Evolutionary conservation across 35 echinoderm and acorn worm species (phyloP).

Genomic region (Lytechinus pictus): DNA sequence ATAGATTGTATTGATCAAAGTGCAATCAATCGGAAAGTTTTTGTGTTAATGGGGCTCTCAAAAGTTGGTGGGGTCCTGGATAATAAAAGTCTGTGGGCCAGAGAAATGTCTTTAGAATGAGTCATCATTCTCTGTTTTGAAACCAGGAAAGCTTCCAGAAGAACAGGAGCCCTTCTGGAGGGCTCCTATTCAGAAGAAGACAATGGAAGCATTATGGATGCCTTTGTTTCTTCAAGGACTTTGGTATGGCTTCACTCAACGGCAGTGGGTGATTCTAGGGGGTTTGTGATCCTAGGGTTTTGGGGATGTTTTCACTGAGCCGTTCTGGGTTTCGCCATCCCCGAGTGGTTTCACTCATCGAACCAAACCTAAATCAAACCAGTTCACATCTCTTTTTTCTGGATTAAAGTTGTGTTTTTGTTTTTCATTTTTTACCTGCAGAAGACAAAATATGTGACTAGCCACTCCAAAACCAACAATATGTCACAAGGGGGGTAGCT

Average conservation of each 20-base stretch:
- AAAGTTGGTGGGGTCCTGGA: not conserved
- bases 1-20: too few species aligned
- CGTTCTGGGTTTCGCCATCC: not conserved
- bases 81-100: not conserved
- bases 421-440: too few species aligned
- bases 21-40: too few species aligned
- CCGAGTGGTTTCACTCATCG: too few species aligned
- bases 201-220: not conserved
- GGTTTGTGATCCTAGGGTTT: not conserved
- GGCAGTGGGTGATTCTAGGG: not conserved
- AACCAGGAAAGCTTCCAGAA: not conserved
- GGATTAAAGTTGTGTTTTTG: too few species aligned
- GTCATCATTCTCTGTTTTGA: constrained; percentile 3
- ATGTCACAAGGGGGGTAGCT: too few species aligned
- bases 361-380: too few species aligned
- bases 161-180: not conserved
- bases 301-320: not conserved
- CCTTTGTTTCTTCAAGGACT: not conserved
- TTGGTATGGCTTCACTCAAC: not conserved
- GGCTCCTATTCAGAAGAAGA: not conserved
- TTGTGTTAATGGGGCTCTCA: not conserved
- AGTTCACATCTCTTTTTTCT: too few species aligned
- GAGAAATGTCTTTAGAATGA: not conserved
- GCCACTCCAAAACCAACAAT: too few species aligned
- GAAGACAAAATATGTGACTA: too few species aligned